Evolutionary conservation across 23 tunicate genomes (phyloP).

Genomic region (Phallusia fumigata): DNA sequence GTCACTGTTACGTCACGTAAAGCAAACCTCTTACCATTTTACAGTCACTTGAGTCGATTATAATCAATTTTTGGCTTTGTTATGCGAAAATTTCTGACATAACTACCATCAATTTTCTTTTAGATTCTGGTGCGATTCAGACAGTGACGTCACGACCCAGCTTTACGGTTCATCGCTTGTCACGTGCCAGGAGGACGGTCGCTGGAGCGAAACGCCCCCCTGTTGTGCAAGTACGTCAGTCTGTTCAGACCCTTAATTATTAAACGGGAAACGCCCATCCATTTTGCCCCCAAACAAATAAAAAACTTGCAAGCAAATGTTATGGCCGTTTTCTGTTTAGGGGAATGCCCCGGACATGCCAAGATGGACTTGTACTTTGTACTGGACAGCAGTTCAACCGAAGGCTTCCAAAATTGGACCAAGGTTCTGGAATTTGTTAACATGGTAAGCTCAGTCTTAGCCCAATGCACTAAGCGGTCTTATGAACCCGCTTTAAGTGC

Average conservation of each 20-base stretch:
- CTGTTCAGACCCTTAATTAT: too few species aligned
- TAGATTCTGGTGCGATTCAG: slow-evolving; percentile 46
- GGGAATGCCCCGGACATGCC: slow-evolving; percentile 41
- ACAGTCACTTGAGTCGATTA: too few species aligned
- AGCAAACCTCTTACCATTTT: too few species aligned
- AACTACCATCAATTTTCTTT: not conserved
- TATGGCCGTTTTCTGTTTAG: too few species aligned
- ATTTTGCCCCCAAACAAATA: too few species aligned
- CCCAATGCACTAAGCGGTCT: not conserved
- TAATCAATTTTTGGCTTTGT: too few species aligned
- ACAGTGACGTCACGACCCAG: not conserved
- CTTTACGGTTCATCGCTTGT: slow-evolving; percentile 31
- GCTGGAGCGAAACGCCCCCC: slow-evolving; percentile 74
- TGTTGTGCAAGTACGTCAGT: slow-evolving; percentile 63
- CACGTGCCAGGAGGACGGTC: slow-evolving; percentile 57
- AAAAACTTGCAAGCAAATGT: too few species aligned
- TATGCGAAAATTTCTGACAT: too few species aligned
- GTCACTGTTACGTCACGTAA: too few species aligned
- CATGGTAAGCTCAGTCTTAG: slow-evolving; percentile 12
- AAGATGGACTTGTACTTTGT: slow-evolving; percentile 65
- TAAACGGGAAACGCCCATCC: too few species aligned
- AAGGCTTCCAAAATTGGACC: slow-evolving; percentile 42
- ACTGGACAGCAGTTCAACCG: slow-evolving; percentile 46
- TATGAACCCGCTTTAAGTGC: not conserved
- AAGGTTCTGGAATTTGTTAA: slow-evolving; percentile 40